Evolutionary conservation across 2,113 vertebrate species (phyloP), one percentile per base, ranked within the genome.

Genomic region (Tympanuchus pallidicinctus): DNA sequence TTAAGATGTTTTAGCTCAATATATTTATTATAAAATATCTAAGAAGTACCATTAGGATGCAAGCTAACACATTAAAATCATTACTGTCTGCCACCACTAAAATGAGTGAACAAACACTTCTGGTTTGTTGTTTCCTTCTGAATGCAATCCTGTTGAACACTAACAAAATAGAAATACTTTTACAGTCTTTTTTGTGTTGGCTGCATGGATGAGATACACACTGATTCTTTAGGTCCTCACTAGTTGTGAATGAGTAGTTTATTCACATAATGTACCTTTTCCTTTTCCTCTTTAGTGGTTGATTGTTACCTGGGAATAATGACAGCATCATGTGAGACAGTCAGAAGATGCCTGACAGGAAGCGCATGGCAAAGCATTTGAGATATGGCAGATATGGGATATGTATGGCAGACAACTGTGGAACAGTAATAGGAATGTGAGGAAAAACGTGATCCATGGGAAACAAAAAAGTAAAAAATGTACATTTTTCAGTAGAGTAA

Each of bases 1-100:
- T 52, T 36, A 80, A 81, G 79, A 78, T 8, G 38, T 43, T 17
- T 52, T 83, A 86, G 61, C 10, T 88, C 82, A 86, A 73, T 86
- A 64, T 64, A 78, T 34, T 78, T 83, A 60, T 50, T 40, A 57
- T 6, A 40, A 90, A 77, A 84, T 77, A 73, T 7, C 25, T 81
- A 27, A n/a, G 88, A 86, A 75, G 14, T 32, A 17, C 28, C 16
- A 27, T 56, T 57, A 78, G 38, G 52, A 83, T 63, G 40, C 59
- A 77, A 43, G 34, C 27, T 90, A 42, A 36, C 25, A 75, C 8
- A 4, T 0, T 0, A 65, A 7, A 50, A 34, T 14, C 36, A 66
- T 77, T 42, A 25, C 36, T 67, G 30, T 32, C 21, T 86, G 19
- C 13, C 38, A 19, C 13, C 34, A 28, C 54, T 71, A 50, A 74